phyloP scores from a whole-genome alignment of 2,797 vertebrate species.

The Alca torda region DNA sequence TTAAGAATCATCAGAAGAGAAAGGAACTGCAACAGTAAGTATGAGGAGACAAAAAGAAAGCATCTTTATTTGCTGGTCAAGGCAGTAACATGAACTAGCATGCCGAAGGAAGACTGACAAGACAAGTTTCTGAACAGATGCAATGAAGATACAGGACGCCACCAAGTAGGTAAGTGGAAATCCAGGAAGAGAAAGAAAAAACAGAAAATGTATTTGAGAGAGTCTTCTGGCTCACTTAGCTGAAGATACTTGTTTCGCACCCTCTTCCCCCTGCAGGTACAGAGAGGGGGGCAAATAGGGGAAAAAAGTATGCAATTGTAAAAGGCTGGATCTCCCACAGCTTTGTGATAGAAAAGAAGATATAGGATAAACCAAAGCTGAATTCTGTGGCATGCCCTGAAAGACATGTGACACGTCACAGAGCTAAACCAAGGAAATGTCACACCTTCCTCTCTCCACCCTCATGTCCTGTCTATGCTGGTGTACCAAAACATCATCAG shows the following conservation, averaged over 20 bases:
- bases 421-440: not conserved
- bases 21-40: not conserved
- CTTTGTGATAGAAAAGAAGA: too few species aligned
- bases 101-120: not conserved
- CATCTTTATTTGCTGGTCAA: not conserved
- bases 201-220: not conserved
- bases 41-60: not conserved
- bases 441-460: not conserved
- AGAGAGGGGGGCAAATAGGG: accelerated
- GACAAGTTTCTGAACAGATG: not conserved
- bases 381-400: too few species aligned
- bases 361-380: too few species aligned
- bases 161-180: not conserved
- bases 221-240: not conserved
- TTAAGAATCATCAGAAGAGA: not conserved
- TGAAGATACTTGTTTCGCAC: not conserved
- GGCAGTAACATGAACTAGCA: not conserved
- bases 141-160: not conserved
- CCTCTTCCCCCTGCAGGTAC: not conserved
- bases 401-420: too few species aligned
- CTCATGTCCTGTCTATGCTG: not conserved
- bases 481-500: not conserved
- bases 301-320: too few species aligned
- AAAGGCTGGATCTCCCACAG: too few species aligned
- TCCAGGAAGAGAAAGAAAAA: not conserved